Percentiles rank a stretch among this genome's conserved stretches.
Evolutionary conservation across 2,888 invertebrate genomes (phyloP).

Genomic region (Heteromyza rotundicornis): DNA sequence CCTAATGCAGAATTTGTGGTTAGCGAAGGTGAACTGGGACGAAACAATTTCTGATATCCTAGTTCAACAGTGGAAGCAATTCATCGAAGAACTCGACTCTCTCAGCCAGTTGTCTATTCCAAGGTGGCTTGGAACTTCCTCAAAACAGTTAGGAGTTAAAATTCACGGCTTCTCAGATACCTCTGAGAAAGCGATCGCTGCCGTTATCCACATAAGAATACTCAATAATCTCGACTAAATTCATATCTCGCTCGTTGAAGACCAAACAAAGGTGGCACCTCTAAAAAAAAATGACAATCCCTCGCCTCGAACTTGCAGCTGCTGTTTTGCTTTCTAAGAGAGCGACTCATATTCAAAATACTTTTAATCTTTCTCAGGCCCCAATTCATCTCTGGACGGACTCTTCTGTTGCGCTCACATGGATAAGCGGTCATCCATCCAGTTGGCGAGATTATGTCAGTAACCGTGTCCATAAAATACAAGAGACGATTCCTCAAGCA

Average conservation of each 20-base stretch:
- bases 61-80: neutral
- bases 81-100: neutral
- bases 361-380: neutral
- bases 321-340: neutral
- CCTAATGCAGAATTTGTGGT: neutral
- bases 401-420: neutral
- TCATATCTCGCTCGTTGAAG: neutral
- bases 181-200: neutral
- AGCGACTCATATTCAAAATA: neutral
- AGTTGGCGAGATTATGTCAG: too few relatives aligned
- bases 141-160: neutral
- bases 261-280: constrained; percentile 11
- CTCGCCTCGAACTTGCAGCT: neutral
- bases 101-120: neutral
- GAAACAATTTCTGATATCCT: neutral
- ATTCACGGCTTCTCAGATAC: constrained; percentile 8
- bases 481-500: too few relatives aligned
- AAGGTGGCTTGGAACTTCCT: constrained; percentile 3
- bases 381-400: constrained; percentile 7
- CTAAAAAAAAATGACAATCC: neutral
- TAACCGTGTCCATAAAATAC: too few relatives aligned
- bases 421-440: constrained; percentile 1
- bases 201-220: neutral
- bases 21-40: constrained; percentile 7
- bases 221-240: neutral